Evolutionary conservation across 2,797 vertebrate genomes (phyloP).

Genomic region (Orientallactaga sibirica): DNA sequence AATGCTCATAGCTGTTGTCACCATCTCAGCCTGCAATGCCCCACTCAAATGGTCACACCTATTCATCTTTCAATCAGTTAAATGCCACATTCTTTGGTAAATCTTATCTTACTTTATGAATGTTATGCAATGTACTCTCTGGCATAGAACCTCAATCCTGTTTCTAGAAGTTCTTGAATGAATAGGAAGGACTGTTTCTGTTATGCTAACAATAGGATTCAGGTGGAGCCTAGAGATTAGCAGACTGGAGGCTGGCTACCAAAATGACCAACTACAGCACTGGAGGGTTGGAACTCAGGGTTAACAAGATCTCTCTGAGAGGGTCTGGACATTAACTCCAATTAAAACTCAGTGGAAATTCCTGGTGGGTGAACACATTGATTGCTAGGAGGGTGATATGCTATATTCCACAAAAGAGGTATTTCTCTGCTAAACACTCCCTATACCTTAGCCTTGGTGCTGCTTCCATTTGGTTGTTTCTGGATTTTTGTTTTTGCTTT

Average conservation of each 20-base stretch:
- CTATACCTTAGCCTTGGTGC: not conserved
- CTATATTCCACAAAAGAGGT: not conserved
- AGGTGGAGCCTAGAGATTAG: not conserved
- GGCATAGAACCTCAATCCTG: not conserved
- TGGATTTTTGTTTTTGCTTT: too few species aligned
- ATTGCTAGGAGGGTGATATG: not conserved
- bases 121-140: not conserved
- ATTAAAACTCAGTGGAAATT: not conserved
- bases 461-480: too few species aligned
- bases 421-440: not conserved
- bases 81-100: not conserved
- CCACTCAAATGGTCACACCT: slow-evolving; percentile 53
- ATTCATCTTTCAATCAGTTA: slow-evolving; percentile 36
- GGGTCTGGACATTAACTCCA: not conserved
- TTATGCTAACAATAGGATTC: not conserved
- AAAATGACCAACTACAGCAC: not conserved
- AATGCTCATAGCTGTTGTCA: not conserved
- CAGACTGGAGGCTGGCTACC: not conserved
- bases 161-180: not conserved
- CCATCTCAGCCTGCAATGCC: not conserved
- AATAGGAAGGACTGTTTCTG: not conserved
- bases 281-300: not conserved
- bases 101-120: slow-evolving; percentile 30
- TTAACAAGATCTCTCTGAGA: not conserved
- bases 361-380: not conserved